phyloP scores from a whole-genome alignment of 2,113 vertebrate genomes.

The Platysternon megacephalum region DNA sequence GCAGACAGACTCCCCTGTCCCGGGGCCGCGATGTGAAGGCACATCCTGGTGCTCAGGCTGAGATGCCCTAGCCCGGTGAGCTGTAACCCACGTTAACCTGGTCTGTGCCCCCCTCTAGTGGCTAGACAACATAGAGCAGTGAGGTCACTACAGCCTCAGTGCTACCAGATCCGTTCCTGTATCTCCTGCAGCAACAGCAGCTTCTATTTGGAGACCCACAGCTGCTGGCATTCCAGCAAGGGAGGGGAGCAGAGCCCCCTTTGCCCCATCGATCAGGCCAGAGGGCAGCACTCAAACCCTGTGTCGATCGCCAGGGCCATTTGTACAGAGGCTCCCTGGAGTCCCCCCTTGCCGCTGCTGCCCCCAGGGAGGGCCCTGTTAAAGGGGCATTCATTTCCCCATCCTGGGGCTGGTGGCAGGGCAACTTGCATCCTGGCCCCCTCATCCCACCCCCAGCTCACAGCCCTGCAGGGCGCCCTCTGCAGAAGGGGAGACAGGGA shows the following conservation, averaged over 20 bases:
- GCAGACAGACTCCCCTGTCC: not conserved
- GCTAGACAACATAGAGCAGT: not conserved
- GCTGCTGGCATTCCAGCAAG: not conserved
- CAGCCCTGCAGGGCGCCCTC: not conserved
- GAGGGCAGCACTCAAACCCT: not conserved
- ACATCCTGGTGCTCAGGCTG: no score
- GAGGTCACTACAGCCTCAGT: no score
- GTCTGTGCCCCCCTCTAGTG: not conserved
- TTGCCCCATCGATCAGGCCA: not conserved
- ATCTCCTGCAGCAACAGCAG: not conserved
- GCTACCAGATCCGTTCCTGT: not conserved
- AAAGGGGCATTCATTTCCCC: not conserved
- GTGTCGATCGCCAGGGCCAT: not conserved
- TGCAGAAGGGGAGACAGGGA: not conserved
- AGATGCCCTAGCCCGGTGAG: no score
- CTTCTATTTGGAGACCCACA: not conserved
- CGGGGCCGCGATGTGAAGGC: no score
- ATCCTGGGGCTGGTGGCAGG: not conserved
- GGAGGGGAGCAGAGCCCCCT: not conserved
- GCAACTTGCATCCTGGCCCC: not conserved
- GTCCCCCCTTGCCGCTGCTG: not conserved
- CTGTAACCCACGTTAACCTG: not conserved
- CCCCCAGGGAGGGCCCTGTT: no score
- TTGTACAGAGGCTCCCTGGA: not conserved
- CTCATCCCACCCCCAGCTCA: not conserved